Conservation (phyloP, 2,797 vertebrate genomes). For the Oophaga sylvatica region DNA sequence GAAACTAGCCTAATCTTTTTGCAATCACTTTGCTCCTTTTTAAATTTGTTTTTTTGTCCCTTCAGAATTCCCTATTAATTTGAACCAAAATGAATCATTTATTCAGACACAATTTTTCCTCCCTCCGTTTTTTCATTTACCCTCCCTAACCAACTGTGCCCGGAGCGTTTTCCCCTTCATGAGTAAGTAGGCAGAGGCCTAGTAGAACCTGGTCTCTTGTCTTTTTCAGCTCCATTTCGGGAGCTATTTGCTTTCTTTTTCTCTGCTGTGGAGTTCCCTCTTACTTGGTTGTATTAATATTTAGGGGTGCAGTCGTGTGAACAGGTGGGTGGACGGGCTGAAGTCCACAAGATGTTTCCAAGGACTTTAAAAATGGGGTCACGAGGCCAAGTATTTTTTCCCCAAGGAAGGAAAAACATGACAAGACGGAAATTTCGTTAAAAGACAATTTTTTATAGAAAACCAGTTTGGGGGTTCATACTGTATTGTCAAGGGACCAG, state of each 20-base stretch:
- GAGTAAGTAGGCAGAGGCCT: conserved; percentile 79
- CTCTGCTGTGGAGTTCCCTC: too few relatives aligned
- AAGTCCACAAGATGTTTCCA: conserved; percentile 82
- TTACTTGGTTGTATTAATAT: conserved; percentile 10
- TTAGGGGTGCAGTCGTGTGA: conserved; percentile 88
- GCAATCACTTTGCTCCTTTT: too few relatives aligned
- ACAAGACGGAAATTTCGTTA: too few relatives aligned
- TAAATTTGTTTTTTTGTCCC: background rate
- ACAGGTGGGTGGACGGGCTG: conserved; percentile 88
- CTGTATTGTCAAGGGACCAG: too few relatives aligned
- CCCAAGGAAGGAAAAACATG: conserved; percentile 84
- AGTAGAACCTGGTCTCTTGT: too few relatives aligned
- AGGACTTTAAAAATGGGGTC: conserved; percentile 82
- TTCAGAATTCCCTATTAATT: conserved; percentile 90
- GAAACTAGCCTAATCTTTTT: too few relatives aligned
- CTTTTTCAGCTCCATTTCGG: too few relatives aligned
- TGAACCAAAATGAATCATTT: conserved; percentile 88
- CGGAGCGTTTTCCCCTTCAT: conserved; percentile 91
- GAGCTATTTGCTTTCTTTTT: too few relatives aligned
- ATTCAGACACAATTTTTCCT: conserved; percentile 89
- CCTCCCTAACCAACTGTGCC: conserved; percentile 86
- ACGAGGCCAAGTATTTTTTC: conserved; percentile 87
- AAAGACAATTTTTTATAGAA: too few relatives aligned
- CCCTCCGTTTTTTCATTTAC: conserved; percentile 91
- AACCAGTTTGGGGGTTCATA: too few relatives aligned